Evolutionary conservation across 2,888 invertebrate genomes (phyloP), one percentile per base, ranked within the genome.

Genomic region (Drosophila cyrtoloma): DNA sequence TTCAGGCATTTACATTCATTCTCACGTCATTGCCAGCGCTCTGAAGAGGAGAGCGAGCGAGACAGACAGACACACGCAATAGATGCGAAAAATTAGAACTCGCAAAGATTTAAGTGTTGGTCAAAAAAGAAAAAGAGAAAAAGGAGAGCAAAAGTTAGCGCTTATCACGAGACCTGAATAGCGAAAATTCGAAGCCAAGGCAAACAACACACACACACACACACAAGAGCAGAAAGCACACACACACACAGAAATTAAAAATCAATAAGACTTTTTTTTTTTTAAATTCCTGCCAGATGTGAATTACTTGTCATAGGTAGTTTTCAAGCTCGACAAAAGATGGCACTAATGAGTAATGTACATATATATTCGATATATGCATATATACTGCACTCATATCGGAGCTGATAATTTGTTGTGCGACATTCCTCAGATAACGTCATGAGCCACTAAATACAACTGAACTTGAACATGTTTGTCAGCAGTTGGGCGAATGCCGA

Each of bases 381-480:
- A 19, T 35, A 28, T 14, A 5, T 26, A 19, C 14, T 16, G 22
- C 22, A 44, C 14, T 22, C 44, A 22, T 7, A 14, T 47, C 44
- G 14, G 5, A 22, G 22, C 50, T n/a, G 50, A 51, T 51, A 50
- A 35, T 28, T 19, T 6, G 12, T n/a, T 33, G n/a, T 50, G 39
- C 19, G 16, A 47, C 37, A 56, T 66, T 59, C 50, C 32, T 39
- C 12, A 64, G 61, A 68, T 64, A 75, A 76, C n/a, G 10, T 22
- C 16, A 47, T 3, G 22, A 30, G 53, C 35, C 42, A 30, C n/a
- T 5, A 47, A 64, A 19, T 51, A 16, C 57, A 78, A 78, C 50
- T 75, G 69, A 67, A 68, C 85, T 75, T 84, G 69, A 84, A 84
- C 71, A 78, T 81, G 65, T 57, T 52, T 35, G 51, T n/a, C 3